Percentiles rank a stretch among this genome's conserved stretches.
phyloP scores from a whole-genome alignment of 2,113 vertebrate genomes.

The Elanoides forficatus region DNA sequence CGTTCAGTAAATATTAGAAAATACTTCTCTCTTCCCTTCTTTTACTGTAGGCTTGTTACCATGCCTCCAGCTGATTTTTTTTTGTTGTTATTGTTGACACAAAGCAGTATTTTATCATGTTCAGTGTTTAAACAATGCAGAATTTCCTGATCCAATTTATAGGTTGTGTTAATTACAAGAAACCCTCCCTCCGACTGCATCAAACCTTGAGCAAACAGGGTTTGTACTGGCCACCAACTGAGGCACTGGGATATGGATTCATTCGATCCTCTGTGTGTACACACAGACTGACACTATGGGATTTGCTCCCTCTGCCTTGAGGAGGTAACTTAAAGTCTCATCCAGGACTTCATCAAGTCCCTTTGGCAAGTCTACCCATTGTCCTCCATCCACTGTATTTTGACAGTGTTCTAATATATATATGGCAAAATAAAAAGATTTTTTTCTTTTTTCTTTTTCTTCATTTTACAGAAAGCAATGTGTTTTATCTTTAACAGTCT shows the following conservation, averaged over 20 bases:
- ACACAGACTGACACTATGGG: fast-evolving
- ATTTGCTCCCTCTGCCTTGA: not conserved
- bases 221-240: not conserved
- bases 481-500: not conserved
- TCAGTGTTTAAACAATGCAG: not conserved
- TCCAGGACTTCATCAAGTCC: not conserved
- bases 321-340: not conserved
- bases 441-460: fast-evolving
- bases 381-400: not conserved
- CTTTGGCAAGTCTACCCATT: not conserved
- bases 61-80: not conserved
- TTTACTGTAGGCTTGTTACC: not conserved
- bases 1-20: not conserved
- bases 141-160: not conserved
- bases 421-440: not conserved
- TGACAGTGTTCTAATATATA: not conserved
- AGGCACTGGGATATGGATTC: not conserved
- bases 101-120: not conserved
- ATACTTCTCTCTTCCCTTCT: not conserved
- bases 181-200: not conserved
- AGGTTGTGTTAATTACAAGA: not conserved
- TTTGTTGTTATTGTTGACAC: not conserved
- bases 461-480: not conserved
- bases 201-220: not conserved
- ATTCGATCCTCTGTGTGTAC: not conserved